phyloP scores from a whole-genome alignment of 2,888 invertebrate species.

The Byasa hedistus region DNA sequence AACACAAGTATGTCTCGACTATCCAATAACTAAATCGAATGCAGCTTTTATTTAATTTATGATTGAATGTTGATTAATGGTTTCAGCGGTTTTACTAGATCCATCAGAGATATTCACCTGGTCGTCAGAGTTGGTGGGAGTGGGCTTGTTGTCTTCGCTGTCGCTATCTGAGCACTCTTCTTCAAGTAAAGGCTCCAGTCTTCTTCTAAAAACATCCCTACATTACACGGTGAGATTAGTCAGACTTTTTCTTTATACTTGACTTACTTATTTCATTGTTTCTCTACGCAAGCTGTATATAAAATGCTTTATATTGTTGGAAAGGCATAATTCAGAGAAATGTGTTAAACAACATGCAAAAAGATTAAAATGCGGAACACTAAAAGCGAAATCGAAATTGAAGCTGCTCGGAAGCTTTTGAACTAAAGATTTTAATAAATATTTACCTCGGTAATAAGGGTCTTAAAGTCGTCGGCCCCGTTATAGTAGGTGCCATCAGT shows the following conservation, averaged over 20 bases:
- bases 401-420: slow-evolving; percentile 12
- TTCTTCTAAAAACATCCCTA: slow-evolving; percentile 82
- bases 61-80: slow-evolving; percentile 4
- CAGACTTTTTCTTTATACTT: slow-evolving; percentile 39
- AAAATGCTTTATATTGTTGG: slow-evolving; percentile 18
- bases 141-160: slow-evolving; percentile 71
- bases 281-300: slow-evolving; percentile 16
- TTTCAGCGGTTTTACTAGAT: slow-evolving; percentile 22
- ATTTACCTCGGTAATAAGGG: slow-evolving; percentile 84
- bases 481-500: slow-evolving; percentile 87
- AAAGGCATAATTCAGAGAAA: slow-evolving; percentile 9
- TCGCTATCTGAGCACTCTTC: slow-evolving; percentile 87
- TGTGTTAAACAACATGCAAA: slow-evolving; percentile 20
- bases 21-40: neutral
- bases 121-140: slow-evolving; percentile 74
- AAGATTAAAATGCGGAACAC: slow-evolving; percentile 11
- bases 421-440: slow-evolving; percentile 4
- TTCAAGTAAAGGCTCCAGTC: slow-evolving; percentile 90
- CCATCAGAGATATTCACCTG: slow-evolving; percentile 69
- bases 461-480: slow-evolving; percentile 84
- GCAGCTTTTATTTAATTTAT: neutral
- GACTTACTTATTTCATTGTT: slow-evolving; percentile 27
- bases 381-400: slow-evolving; percentile 3
- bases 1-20: neutral
- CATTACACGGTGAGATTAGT: slow-evolving; percentile 45